Evolutionary conservation across 1,140 invertebrate genomes (phyloP).

Genomic region (Ganaspis sp.): DNA sequence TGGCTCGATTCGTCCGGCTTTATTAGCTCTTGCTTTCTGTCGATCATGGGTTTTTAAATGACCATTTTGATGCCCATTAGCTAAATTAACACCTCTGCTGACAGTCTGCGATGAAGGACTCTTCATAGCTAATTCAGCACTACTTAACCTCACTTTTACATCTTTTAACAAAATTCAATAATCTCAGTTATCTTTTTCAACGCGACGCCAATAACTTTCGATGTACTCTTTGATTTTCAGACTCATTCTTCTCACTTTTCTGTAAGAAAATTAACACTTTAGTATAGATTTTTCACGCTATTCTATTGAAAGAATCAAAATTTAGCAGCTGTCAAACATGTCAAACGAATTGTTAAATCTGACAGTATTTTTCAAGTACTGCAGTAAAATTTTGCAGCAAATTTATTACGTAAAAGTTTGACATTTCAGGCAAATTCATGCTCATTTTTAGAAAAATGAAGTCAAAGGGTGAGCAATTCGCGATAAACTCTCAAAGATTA

Average conservation of each 20-base stretch:
- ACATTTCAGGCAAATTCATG: background rate
- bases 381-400: background rate
- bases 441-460: background rate
- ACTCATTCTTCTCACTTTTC: background rate
- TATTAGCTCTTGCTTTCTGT: background rate
- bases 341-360: no score
- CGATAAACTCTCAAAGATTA: background rate
- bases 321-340: slow-evolving; percentile 26
- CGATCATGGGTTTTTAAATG: background rate
- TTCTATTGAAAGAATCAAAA: background rate
- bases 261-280: background rate
- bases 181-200: background rate
- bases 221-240: background rate
- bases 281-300: no score
- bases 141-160: slow-evolving; percentile 28
- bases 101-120: slow-evolving; percentile 12
- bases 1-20: background rate
- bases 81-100: slow-evolving; percentile 4
- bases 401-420: background rate
- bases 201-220: background rate
- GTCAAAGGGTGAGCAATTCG: background rate
- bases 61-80: slow-evolving; percentile 22
- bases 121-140: slow-evolving; percentile 4
- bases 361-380: background rate
- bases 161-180: background rate